Percentiles rank a stretch among this genome's conserved stretches.
Conservation (phyloP, 2,797 vertebrate species). For the Odontamblyopus rebecca region DNA sequence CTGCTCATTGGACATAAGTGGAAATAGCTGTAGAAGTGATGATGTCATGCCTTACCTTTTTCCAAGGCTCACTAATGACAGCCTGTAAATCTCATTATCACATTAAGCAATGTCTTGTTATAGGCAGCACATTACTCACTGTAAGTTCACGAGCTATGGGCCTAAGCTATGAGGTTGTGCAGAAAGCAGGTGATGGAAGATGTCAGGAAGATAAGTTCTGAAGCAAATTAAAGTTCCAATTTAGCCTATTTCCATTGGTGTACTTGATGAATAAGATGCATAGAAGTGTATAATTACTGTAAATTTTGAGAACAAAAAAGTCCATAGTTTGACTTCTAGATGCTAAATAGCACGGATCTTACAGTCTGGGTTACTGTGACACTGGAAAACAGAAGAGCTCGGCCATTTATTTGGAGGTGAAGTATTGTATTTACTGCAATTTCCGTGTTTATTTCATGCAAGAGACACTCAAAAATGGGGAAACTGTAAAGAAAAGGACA, state of each 20-base stretch:
- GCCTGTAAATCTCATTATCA: slow-evolving; percentile 59
- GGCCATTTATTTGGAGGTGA: background rate
- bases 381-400: background rate
- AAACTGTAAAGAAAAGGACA: no score
- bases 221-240: background rate
- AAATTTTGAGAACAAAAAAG: background rate
- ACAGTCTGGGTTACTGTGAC: background rate
- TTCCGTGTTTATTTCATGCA: no score
- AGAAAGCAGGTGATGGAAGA: background rate
- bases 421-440: no score
- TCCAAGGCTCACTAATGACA: slow-evolving; percentile 15
- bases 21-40: slow-evolving; percentile 24
- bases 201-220: background rate
- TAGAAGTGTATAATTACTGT: background rate
- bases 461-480: no score
- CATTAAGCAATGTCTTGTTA: slow-evolving; percentile 38
- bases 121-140: slow-evolving; percentile 37
- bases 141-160: slow-evolving; percentile 12
- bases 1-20: slow-evolving; percentile 28
- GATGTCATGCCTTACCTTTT: slow-evolving; percentile 46
- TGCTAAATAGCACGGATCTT: background rate
- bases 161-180: background rate
- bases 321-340: background rate
- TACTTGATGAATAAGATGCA: background rate
- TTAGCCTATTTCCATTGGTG: background rate